phyloP scores from a whole-genome alignment of 1,140 invertebrate genomes.

The Lysiphlebus fabarum region DNA sequence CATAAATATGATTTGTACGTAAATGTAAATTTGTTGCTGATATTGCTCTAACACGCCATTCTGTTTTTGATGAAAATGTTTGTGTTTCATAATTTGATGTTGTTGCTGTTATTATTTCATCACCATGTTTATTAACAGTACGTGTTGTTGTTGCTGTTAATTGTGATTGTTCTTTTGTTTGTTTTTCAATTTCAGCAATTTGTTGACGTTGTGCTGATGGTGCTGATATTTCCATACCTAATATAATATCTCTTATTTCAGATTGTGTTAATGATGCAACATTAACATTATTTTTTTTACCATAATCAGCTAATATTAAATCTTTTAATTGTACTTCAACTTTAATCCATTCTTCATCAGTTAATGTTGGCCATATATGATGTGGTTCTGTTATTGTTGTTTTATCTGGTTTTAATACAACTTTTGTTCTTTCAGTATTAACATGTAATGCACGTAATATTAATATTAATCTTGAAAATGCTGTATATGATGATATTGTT shows the following conservation, averaged over 20 bases:
- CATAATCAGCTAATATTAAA: constrained; percentile 97
- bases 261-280: constrained; percentile 98
- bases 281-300: constrained; percentile 99
- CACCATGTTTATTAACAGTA: constrained; percentile 98
- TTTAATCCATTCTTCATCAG: constrained; percentile 99
- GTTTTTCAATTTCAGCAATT: constrained; percentile 99
- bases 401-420: constrained; percentile 97
- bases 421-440: constrained; percentile 98
- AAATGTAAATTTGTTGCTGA: constrained; percentile 98
- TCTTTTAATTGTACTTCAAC: constrained; percentile 98
- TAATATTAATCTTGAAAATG: constrained; percentile 95
- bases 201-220: constrained; percentile 98
- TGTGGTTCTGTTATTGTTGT: constrained; percentile 98
- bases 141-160: constrained; percentile 96
- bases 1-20: constrained; percentile 98
- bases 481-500: constrained; percentile 91
- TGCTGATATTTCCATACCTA: constrained; percentile 99
- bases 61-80: constrained; percentile 97
- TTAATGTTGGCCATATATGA: constrained; percentile 98
- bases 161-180: constrained; percentile 98
- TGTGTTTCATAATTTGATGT: constrained; percentile 98
- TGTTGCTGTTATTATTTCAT: constrained; percentile 98
- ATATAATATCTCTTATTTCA: constrained; percentile 98
- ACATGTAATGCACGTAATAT: constrained; percentile 97
- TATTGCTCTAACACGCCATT: constrained; percentile 97